Evolutionary conservation across 2,113 vertebrate species (phyloP), one percentile per base, ranked within the genome.

Genomic region (Rissa tridactyla): DNA sequence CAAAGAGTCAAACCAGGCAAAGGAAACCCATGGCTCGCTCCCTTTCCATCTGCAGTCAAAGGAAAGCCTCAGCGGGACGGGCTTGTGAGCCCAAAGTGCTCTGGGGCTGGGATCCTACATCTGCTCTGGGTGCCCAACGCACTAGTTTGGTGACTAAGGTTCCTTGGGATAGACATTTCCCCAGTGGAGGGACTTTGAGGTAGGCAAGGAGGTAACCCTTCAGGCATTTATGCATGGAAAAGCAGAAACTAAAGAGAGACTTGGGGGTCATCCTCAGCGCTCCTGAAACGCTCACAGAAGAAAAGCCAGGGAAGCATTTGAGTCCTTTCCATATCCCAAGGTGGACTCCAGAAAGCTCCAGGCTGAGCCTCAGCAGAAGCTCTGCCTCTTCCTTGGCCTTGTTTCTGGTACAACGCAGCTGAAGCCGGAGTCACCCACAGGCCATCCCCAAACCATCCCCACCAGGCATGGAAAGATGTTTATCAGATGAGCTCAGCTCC

Each of bases 41-140:
- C 73, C 82, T 76, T 30, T 26, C 27, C 61, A 54, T 3, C 34
- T 25, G 52, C 52, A 76, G 6, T 1, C 62, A 49, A 42, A 38
- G 46, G 29, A 46, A 65, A 70, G 71, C 25, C 22, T 61, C 16
- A 1, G 44, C 0, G 0, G 51, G 32, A 30, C 55, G 36, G 8
- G 27, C 10, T 11, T 13, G 27, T 54, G 79, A 69, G 14, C 34
- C 36, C 11, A 27, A 5, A 5, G 30, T 13, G 70, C 34, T n/a
- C 27, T 16, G 54, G 61, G 19, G 46, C 36, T 23, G 46, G 57
- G 25, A 11, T 64, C 49, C 47, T 23, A 10, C 23, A 38, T 19
- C 36, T 23, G 32, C 38, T 44, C 38, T 46, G 46, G 7, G 16
- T 64, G 21, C 34, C 47, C 69, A 46, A 6, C 6, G 9, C 60